phyloP scores from a whole-genome alignment of 2,888 invertebrate species.

The Lepidocyrtinus sp. region DNA sequence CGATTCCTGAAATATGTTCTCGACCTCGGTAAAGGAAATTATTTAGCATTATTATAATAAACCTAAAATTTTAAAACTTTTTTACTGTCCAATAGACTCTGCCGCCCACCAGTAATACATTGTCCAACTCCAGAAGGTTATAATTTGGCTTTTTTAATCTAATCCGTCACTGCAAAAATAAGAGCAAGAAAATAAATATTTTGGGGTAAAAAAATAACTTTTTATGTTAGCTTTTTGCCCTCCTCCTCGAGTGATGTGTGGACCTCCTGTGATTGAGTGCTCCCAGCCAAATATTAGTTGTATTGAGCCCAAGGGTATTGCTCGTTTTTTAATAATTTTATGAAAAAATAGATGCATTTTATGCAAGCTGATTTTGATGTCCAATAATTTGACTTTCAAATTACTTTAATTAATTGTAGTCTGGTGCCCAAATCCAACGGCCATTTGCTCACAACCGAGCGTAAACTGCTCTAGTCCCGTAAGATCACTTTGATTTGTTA shows the following conservation, averaged over 20 bases:
- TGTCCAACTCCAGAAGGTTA: not conserved
- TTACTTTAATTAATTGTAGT: not conserved
- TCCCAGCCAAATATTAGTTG: not conserved
- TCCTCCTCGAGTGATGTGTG: not conserved
- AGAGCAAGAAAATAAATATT: not conserved
- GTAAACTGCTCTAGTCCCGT: not conserved
- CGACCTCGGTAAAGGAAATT: not conserved
- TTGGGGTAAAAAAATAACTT: not conserved
- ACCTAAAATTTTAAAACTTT: not conserved
- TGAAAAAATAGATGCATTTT: not conserved
- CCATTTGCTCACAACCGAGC: not conserved
- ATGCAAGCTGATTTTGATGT: not conserved
- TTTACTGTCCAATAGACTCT: not conserved
- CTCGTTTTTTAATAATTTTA: not conserved
- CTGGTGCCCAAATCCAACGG: not conserved
- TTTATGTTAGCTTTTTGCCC: not conserved
- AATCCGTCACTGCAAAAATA: no score
- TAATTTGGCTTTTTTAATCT: not conserved
- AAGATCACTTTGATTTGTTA: not conserved
- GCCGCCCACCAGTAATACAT: not conserved
- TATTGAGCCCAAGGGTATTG: no score
- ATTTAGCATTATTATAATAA: not conserved
- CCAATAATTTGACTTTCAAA: not conserved
- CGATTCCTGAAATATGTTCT: not conserved
- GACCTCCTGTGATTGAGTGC: not conserved